Conservation (phyloP, 2,888 invertebrate genomes). For the Chouioia cunea region DNA sequence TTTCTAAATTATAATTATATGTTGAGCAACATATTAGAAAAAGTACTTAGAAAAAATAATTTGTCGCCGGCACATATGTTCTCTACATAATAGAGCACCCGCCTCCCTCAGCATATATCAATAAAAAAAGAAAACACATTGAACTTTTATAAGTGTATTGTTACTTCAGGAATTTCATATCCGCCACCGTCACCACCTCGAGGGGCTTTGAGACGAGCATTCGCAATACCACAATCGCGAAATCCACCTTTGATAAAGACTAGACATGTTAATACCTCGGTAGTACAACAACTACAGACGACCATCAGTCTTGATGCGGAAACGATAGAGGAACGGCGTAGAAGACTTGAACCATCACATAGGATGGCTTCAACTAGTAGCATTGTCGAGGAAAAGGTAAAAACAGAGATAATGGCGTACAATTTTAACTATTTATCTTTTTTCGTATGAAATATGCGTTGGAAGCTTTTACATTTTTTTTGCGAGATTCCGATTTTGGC, state of each 20-base stretch:
- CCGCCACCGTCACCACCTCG: conserved; percentile 83
- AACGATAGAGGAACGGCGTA: conserved; percentile 63
- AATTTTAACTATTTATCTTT: background rate
- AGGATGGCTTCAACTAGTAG: conserved; percentile 63
- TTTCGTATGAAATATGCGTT: background rate
- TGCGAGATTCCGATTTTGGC: no score
- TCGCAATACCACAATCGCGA: conserved; percentile 78
- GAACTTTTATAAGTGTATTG: no score
- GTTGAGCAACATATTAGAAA: no score
- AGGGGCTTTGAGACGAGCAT: conserved; percentile 68
- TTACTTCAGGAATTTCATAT: conserved; percentile 77
- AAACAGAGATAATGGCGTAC: background rate
- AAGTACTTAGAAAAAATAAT: no score
- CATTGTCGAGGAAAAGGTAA: conserved; percentile 64
- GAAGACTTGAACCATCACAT: conserved; percentile 61
- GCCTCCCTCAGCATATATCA: no score
- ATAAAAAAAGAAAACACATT: no score
- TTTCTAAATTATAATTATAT: no score
- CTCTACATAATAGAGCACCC: no score
- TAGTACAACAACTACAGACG: conserved; percentile 56
- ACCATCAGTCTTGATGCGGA: conserved; percentile 63
- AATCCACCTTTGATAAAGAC: conserved; percentile 87
- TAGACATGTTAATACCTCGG: conserved; percentile 77
- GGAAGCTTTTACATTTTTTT: background rate
- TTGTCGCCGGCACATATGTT: no score